These are phyloP conservation scores for Drosophila ironensis DNA, from an alignment of 1,140 invertebrate species.

Conservation along the genomic window DNA sequence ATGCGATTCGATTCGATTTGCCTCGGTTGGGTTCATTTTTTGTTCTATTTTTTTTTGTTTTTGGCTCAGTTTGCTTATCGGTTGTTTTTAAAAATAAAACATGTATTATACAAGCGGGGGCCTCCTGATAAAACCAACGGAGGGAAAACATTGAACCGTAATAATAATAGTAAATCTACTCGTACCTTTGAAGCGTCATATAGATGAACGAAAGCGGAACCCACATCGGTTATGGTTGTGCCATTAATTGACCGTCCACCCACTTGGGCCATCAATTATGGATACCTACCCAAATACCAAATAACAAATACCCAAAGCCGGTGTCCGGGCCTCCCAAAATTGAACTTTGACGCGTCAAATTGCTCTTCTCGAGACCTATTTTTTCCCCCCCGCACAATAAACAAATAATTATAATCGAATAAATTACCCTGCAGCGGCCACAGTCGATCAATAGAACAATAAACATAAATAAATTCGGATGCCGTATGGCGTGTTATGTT, in stretches of 20 bases:
- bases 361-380: conserved; percentile 4
- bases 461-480: conserved; percentile 22
- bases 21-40: not conserved
- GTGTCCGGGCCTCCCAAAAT: too few relatives aligned
- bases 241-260: conserved; percentile 22
- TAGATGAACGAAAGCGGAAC: conserved; percentile 22
- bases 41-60: too few relatives aligned
- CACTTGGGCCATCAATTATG: not conserved
- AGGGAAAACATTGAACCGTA: not conserved
- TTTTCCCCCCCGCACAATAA: conserved; percentile 12
- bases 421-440: conserved; percentile 3
- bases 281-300: not conserved
- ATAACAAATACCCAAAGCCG: conserved; percentile 2
- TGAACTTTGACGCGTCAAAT: conserved; percentile 71
- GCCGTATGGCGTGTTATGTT: not conserved
- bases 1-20: conserved; percentile 10
- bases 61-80: too few relatives aligned
- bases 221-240: conserved; percentile 18
- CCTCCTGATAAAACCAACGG: conserved; percentile 54
- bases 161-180: conserved; percentile 26
- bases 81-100: conserved; percentile 65
- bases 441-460: conserved; percentile 31
- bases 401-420: conserved; percentile 30
- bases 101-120: conserved; percentile 53
- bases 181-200: conserved; percentile 44